Evolutionary conservation across 2,888 invertebrate genomes (phyloP).

Genomic region (Tortrix viridana): DNA sequence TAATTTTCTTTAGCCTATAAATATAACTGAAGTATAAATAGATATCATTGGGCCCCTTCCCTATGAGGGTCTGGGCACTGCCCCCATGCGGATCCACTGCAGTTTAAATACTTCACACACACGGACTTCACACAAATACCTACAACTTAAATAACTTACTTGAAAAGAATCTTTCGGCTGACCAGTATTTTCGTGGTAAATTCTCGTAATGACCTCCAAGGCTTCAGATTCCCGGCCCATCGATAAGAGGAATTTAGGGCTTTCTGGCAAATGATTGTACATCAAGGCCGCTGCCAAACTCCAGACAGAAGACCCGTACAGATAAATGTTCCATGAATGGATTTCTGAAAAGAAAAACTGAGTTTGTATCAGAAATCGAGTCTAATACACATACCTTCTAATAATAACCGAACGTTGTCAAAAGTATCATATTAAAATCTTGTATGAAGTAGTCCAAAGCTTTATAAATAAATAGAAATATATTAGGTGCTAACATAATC

Average conservation of each 20-base stretch:
- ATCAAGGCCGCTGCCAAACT: conserved; percentile 56
- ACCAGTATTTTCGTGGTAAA: conserved; percentile 59
- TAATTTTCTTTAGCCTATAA: too few relatives aligned
- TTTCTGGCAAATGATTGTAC: conserved; percentile 60
- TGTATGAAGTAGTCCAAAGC: too few relatives aligned
- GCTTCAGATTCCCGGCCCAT: conserved; percentile 57
- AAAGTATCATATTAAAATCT: not conserved
- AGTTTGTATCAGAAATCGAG: too few relatives aligned
- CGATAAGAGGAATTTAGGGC: conserved; percentile 62
- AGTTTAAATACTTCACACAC: too few relatives aligned
- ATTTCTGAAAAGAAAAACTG: conserved; percentile 49
- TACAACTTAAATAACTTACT: conserved; percentile 47
- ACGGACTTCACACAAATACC: too few relatives aligned
- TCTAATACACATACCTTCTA: not conserved
- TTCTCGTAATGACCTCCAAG: conserved; percentile 54
- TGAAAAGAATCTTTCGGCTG: conserved; percentile 54
- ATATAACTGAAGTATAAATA: too few relatives aligned
- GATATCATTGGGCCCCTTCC: too few relatives aligned
- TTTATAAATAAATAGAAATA: too few relatives aligned
- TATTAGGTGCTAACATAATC: conserved; percentile 44
- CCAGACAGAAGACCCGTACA: conserved; percentile 57
- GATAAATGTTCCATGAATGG: conserved; percentile 64
- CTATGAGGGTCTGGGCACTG: too few relatives aligned
- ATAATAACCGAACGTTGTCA: not conserved
- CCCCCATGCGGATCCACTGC: too few relatives aligned